Evolutionary conservation across 2,797 vertebrate genomes (phyloP), one percentile per base, ranked within the genome.

Genomic region (Limnodromus scolopaceus): DNA sequence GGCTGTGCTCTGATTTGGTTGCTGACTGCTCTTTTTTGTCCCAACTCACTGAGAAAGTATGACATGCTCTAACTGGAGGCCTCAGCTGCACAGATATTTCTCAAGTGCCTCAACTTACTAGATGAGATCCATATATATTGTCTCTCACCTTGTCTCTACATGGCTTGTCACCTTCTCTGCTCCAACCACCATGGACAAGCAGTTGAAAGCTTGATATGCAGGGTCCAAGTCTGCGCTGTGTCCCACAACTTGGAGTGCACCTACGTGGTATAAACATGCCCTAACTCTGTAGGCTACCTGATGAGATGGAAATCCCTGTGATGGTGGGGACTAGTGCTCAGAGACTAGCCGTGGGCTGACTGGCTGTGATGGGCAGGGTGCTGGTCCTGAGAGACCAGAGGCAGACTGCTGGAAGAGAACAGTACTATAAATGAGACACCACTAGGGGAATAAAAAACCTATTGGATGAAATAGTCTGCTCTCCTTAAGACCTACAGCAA

Each of bases 151-250:
- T 75, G 16, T 8, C 61, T 74, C 45, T 60, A 16, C 16, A 4
- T 23, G 51, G 18, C 28, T 72, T 92, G 45, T 53, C 20, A n/a
- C 55, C 13, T 51, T 70, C 22, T 34, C 51, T 71, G 49, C 36
- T 51, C 61, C 34, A 76, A 36, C 25, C 7, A 34, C 16, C 51
- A 27, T 4, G 41, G 41, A 41, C 39, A 63, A 78, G 49, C 6
- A 34, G 45, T 13, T 84, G 80, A 61, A 74, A 85, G 39, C 1
- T 1, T 45, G 28, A 39, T 16, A 58, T 0, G 0, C 19, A 34
- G 39, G 13, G 18, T 53, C 27, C 16, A 30, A 18, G 28, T 23
- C 28, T 81, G 58, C 13, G 16, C 18, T 34, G 7, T 6, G 22
- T 85, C 34, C 39, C 16, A 13, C 43, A 41, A 4, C 38, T 39